Conservation (phyloP, 2,797 vertebrate species). For the Coreius guichenoti region DNA sequence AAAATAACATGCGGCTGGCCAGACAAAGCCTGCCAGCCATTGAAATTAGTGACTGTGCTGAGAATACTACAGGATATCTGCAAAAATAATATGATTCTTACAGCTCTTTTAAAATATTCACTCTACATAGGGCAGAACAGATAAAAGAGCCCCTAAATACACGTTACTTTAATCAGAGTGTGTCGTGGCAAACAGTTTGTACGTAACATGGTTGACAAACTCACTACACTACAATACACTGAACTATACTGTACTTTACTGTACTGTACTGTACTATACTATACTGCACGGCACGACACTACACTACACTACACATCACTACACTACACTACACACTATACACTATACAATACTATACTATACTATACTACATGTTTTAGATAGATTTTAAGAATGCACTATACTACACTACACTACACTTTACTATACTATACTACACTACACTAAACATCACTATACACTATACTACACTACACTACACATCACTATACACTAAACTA, state of each 20-base stretch:
- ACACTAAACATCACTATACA: fast-evolving
- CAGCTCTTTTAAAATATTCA: no score
- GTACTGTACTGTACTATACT: neutral
- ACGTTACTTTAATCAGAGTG: no score
- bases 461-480: neutral
- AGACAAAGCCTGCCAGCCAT: no score
- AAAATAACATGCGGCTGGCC: no score
- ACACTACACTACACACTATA: neutral
- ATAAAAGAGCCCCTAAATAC: no score
- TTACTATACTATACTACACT: neutral
- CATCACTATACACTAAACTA: no score
- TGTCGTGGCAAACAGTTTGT: no score
- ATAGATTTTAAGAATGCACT: no score
- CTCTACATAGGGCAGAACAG: no score
- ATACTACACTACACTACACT: fast-evolving
- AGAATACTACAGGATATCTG: neutral
- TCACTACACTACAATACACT: neutral
- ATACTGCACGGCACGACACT: neutral
- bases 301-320: neutral
- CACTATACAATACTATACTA: fast-evolving
- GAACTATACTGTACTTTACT: neutral
- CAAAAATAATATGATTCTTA: no score
- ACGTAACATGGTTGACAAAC: no score
- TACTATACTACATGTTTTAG: fast-evolving
- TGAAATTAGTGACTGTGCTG: neutral